Percentiles rank a stretch among this genome's conserved stretches.
phyloP scores from a whole-genome alignment of 2,797 vertebrate genomes.

The Salmo trutta region DNA sequence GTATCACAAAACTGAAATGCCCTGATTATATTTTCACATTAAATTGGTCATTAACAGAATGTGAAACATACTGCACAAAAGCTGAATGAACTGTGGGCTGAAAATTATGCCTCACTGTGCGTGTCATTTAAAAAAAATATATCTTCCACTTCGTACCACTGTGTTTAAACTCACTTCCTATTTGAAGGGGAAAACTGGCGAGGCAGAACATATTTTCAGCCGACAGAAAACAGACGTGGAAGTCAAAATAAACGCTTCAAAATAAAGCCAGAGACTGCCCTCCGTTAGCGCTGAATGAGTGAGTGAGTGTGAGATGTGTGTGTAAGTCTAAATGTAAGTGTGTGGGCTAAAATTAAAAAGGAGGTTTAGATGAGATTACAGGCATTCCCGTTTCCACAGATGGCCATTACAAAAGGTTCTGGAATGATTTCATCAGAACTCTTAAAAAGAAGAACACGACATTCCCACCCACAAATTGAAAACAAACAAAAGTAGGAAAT shows the following conservation, averaged over 20 bases:
- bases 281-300: slow-evolving; percentile 32
- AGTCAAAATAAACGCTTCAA: slow-evolving; percentile 69
- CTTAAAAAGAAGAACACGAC: slow-evolving; percentile 28
- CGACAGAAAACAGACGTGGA: slow-evolving; percentile 69
- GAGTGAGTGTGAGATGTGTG: slow-evolving; percentile 6
- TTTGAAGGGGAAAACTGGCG: slow-evolving; percentile 62
- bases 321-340: background rate
- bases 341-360: slow-evolving; percentile 26
- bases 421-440: slow-evolving; percentile 38
- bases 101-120: slow-evolving; percentile 67
- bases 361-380: slow-evolving; percentile 56
- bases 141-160: slow-evolving; percentile 61
- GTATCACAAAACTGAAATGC: background rate
- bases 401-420: slow-evolving; percentile 33
- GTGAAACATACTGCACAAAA: background rate
- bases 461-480: slow-evolving; percentile 31
- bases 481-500: slow-evolving; percentile 16
- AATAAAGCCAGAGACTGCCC: slow-evolving; percentile 48
- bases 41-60: background rate
- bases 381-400: slow-evolving; percentile 49
- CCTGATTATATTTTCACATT: background rate
- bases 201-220: slow-evolving; percentile 67
- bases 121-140: slow-evolving; percentile 44
- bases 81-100: slow-evolving; percentile 48
- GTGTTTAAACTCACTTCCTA: slow-evolving; percentile 69